Percentiles rank a stretch among this genome's conserved stretches.
Conservation (phyloP, 1,140 invertebrate genomes). For the Ceratoteleas bidentatus region DNA sequence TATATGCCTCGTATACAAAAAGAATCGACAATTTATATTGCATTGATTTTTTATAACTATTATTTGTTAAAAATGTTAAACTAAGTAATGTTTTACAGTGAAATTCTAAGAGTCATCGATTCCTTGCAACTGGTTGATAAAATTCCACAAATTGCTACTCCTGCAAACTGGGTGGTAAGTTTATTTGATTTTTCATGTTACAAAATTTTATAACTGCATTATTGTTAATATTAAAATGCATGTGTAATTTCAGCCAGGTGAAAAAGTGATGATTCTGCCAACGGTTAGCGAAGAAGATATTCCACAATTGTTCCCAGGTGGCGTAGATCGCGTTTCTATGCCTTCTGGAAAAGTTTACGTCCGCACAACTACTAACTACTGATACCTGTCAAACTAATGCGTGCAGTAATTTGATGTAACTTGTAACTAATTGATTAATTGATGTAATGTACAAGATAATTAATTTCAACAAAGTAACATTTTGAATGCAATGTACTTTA, state of each 20-base stretch:
- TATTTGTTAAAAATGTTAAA: too few species aligned
- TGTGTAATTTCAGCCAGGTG: constrained; percentile 83
- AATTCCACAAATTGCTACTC: constrained; percentile 88
- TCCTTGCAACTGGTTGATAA: constrained; percentile 91
- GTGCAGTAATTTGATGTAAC: constrained; percentile 6
- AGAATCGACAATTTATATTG: too few species aligned
- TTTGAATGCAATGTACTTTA: too few species aligned
- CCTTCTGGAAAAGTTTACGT: constrained; percentile 92
- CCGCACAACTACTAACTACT: constrained; percentile 88
- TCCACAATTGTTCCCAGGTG: constrained; percentile 87
- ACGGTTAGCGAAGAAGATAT: constrained; percentile 87
- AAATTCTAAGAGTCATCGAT: constrained; percentile 93
- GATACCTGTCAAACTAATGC: constrained; percentile 35
- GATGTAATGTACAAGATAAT: neutral
- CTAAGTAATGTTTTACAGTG: too few species aligned
- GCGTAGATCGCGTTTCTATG: constrained; percentile 85
- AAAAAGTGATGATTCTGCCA: constrained; percentile 92
- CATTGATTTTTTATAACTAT: too few species aligned
- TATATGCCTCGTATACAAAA: too few species aligned
- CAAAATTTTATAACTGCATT: constrained; percentile 51
- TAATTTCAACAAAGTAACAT: too few species aligned
- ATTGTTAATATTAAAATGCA: constrained; percentile 3
- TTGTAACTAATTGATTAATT: neutral
- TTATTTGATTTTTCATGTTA: too few species aligned
- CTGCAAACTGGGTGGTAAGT: constrained; percentile 93